Percentiles rank a stretch among this genome's conserved stretches.
These are phyloP conservation scores for Argynnis bischoffii DNA, from an alignment of 2,888 invertebrate species.

Conservation along the genomic window DNA sequence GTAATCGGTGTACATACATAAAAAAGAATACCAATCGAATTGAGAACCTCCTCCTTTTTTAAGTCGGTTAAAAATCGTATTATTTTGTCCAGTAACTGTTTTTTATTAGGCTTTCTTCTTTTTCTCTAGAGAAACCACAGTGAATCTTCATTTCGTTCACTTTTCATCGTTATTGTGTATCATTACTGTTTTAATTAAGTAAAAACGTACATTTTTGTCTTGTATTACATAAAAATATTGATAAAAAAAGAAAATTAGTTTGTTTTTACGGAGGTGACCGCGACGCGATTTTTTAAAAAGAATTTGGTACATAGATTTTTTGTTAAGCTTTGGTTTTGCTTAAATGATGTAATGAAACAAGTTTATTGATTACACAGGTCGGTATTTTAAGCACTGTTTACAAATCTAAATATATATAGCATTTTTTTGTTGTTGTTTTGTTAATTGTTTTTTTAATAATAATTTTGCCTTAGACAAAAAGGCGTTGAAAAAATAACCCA, in stretches of 20 bases:
- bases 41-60: no score
- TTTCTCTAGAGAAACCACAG: no score
- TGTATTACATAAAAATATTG: slow-evolving; percentile 18
- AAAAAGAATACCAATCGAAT: no score
- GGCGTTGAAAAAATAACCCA: no score
- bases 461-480: background rate
- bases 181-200: background rate
- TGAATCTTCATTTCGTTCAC: no score
- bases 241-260: slow-evolving; percentile 26
- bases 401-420: slow-evolving; percentile 7
- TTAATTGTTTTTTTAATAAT: background rate
- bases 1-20: no score
- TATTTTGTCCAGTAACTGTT: no score
- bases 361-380: slow-evolving; percentile 28
- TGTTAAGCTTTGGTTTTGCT: slow-evolving; percentile 30
- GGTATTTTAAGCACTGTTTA: slow-evolving; percentile 19
- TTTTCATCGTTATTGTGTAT: no score
- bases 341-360: slow-evolving; percentile 35
- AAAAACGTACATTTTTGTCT: slow-evolving; percentile 10
- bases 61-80: no score
- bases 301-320: no score
- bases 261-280: slow-evolving; percentile 29
- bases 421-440: background rate
- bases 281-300: slow-evolving; percentile 24
- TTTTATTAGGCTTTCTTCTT: no score